phyloP scores from a whole-genome alignment of 2,888 invertebrate genomes.

The Embidobia sp. region DNA sequence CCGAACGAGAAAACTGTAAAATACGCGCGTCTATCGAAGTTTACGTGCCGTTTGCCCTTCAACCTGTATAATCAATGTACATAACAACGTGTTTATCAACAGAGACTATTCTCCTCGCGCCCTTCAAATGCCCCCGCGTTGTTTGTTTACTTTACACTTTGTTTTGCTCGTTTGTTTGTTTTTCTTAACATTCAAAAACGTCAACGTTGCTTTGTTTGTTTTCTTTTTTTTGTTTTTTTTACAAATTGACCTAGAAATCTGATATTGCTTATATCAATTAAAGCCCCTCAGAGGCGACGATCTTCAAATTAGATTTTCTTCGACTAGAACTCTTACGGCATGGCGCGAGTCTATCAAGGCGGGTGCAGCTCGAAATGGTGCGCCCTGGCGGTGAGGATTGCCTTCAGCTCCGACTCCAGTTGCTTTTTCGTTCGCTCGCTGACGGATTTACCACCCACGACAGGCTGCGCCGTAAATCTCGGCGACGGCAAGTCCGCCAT shows the following conservation, averaged over 20 bases:
- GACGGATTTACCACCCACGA: slow-evolving; percentile 78
- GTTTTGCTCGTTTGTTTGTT: background rate
- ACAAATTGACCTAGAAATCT: slow-evolving; percentile 81
- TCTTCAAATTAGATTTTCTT: slow-evolving; percentile 69
- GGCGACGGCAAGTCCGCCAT: slow-evolving; percentile 74
- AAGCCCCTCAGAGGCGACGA: slow-evolving; percentile 81
- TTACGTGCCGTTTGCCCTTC: slow-evolving; percentile 67
- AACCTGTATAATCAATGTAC: slow-evolving; percentile 72
- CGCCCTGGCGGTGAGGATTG: slow-evolving; percentile 79
- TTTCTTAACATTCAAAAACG: slow-evolving; percentile 67
- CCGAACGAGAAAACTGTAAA: slow-evolving; percentile 77
- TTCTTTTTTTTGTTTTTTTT: slow-evolving; percentile 60
- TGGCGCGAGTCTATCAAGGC: slow-evolving; percentile 75
- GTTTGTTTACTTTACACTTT: background rate
- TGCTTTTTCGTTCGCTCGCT: slow-evolving; percentile 80
- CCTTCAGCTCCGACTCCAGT: slow-evolving; percentile 79
- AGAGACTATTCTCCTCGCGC: too few relatives aligned
- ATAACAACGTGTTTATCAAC: slow-evolving; percentile 73
- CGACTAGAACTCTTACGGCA: slow-evolving; percentile 65
- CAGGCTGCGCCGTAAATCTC: slow-evolving; percentile 75
- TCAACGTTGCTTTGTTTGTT: slow-evolving; percentile 72
- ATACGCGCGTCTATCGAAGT: slow-evolving; percentile 77
- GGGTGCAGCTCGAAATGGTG: slow-evolving; percentile 80
- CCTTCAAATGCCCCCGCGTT: slow-evolving; percentile 53
- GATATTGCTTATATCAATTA: slow-evolving; percentile 81